Conservation (phyloP, 2,113 vertebrate species). For the Gymnarchus niloticus region DNA sequence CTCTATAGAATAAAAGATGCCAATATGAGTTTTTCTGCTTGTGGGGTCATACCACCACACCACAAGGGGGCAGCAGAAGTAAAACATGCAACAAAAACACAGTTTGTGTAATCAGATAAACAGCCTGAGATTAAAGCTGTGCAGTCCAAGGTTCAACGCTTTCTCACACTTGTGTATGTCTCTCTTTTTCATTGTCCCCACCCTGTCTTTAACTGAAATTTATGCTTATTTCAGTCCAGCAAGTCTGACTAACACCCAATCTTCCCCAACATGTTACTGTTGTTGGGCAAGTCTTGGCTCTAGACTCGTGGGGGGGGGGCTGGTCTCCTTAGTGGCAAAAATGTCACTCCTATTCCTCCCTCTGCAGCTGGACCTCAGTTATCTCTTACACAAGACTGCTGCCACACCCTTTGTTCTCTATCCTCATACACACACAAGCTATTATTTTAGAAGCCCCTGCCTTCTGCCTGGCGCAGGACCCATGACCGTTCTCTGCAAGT, state of each 20-base stretch:
- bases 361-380: constrained; percentile 6
- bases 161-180: background rate
- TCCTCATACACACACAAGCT: background rate
- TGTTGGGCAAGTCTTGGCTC: background rate
- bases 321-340: background rate
- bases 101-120: background rate
- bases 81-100: background rate
- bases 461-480: constrained; percentile 17
- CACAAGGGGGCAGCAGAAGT: background rate
- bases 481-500: background rate
- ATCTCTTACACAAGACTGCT: constrained; percentile 20
- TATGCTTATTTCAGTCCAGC: constrained; percentile 39
- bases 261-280: constrained; percentile 8
- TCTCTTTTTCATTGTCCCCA: constrained; percentile 25
- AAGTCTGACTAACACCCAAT: constrained; percentile 41
- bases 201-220: constrained; percentile 31
- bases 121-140: background rate
- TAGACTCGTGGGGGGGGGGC: background rate
- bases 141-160: background rate
- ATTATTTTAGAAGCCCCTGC: background rate
- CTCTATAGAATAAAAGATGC: background rate
- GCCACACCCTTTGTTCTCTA: background rate
- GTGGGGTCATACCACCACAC: background rate
- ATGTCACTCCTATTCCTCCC: background rate
- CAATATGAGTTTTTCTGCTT: background rate